Base-by-base conservation (phyloP, 2,888 invertebrate genomes). In the Cheilosia soror region DNA sequence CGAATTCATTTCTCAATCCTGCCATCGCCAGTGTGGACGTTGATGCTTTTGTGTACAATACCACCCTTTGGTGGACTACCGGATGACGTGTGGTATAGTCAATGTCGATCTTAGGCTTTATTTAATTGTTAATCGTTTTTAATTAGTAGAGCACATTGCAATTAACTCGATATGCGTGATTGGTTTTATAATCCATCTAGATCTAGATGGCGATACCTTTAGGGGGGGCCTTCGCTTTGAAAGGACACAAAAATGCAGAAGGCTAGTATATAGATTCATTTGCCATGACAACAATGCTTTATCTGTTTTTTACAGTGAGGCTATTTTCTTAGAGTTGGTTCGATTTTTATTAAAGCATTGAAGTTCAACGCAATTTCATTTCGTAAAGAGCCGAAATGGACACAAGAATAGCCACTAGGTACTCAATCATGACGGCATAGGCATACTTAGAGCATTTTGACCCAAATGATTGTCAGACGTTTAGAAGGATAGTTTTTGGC, bases 61-160 rank as follows among this genome's bases (percentile, higher is more conserved):
- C 31, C 60, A 62, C 79, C 79, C 72, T 44, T 66, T 40, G 44
- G 44, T 53, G 65, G 73, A 47, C 66, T 37, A 55, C 60, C 68
- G 66, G 73, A 58, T 81, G 63, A 76, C 63, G 11, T 20, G 20
- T 20, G 20, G 20, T 20, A 20, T 29, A n/a, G 15, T 37, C 20
- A 55, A 53, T 63, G 49, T 63, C 40, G 75, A 81, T 81, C 62
- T 42, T 49, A 49, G 62, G 58, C 37, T 60, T 51, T 42, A 81
- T 75, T 75, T 57, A 20, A 44, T 15, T 58, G 69, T 71, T 71
- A 82, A 82, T 76, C 33, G 60, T 69, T 82, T 82, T 76, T 77
- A 82, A 71, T 82, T 82, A 82, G 11, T 11, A 37, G 37, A 11
- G 11, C 40, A 63, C 63, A 47, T 73, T 73, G 53, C 66, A 68